Base-by-base conservation (phyloP, 2,797 vertebrate genomes). In the Carduelis carduelis region DNA sequence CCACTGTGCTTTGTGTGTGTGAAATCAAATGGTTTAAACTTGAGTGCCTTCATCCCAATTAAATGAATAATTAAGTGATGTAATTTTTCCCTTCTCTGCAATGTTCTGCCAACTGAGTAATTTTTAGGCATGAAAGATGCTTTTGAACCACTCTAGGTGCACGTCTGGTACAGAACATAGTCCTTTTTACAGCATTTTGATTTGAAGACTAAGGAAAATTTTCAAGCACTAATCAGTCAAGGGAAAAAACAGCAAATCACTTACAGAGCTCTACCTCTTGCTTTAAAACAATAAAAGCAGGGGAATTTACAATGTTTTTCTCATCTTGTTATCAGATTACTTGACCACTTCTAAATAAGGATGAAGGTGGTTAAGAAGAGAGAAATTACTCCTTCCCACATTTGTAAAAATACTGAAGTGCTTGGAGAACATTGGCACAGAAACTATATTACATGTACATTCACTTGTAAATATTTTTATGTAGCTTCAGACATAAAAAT, bases 391-490 rank as follows among this genome's bases (percentile, higher is more conserved):
- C 83, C 47, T 91, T 74, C 35, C 65, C 59, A 65, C 21, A 26
- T 44, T 68, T 90, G 76, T 75, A 66, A 71, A 71, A 87, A 87
- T 57, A 78, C 55, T 35, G 37, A 63, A 87, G 35, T 55, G 83
- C 17, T 35, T 35, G 46, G 37, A 91, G 72, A 92, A 78, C 66
- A 87, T 46, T 55, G 44, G 75, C 87, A 89, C 90, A 68, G 56
- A 94, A 90, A 90, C 77, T 68, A 15, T 43, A 35, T 72, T 80
- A 86, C 63, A 59, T 24, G 83, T 95, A 94, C 93, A 64, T 94
- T 97, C 92, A 80, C 77, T 83, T 87, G 89, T 77, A 94, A 91
- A 57, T 76, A 87, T 34, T 61, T 94, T 69, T 90, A 91, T 75
- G 85, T 91, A 77, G 60, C 52, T 90, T 60, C 52, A 88, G 91